phyloP scores from a whole-genome alignment of 1,140 invertebrate species.

The Andrena cerasifolii region DNA sequence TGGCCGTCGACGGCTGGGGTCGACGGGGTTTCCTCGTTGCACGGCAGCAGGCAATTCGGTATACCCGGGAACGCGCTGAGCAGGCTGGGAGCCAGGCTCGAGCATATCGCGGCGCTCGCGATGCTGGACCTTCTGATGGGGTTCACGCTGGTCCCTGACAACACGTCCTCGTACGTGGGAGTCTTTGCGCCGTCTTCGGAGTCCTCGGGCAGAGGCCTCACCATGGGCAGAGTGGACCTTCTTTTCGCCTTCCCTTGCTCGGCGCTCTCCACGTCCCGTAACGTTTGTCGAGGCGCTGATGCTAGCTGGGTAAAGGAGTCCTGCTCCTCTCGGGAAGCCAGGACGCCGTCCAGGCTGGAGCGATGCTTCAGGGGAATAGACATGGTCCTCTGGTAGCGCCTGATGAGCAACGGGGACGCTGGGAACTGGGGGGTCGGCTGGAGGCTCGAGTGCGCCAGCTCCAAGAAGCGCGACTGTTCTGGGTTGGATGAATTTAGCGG shows the following conservation, averaged over 20 bases:
- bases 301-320: neutral
- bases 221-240: slow-evolving; percentile 54
- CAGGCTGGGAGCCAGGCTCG: slow-evolving; percentile 76
- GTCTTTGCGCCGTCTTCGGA: neutral
- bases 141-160: slow-evolving; percentile 53
- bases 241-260: neutral
- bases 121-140: slow-evolving; percentile 67
- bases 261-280: neutral
- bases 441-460: too few relatives aligned
- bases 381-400: neutral
- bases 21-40: slow-evolving; percentile 15
- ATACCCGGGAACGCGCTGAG: slow-evolving; percentile 69
- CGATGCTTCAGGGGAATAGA: neutral
- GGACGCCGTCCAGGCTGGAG: neutral
- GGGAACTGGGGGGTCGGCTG: too few relatives aligned
- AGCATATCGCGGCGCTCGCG: slow-evolving; percentile 75
- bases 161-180: slow-evolving; percentile 13
- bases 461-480: too few relatives aligned
- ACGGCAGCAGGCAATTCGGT: slow-evolving; percentile 60
- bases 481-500: too few relatives aligned
- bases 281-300: neutral
- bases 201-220: slow-evolving; percentile 2
- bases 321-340: neutral
- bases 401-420: neutral
- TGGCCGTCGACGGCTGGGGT: slow-evolving; percentile 29